These are phyloP conservation scores for Himalopsyche japonica DNA, from an alignment of 2,888 invertebrate genomes.

Conservation along the genomic window DNA sequence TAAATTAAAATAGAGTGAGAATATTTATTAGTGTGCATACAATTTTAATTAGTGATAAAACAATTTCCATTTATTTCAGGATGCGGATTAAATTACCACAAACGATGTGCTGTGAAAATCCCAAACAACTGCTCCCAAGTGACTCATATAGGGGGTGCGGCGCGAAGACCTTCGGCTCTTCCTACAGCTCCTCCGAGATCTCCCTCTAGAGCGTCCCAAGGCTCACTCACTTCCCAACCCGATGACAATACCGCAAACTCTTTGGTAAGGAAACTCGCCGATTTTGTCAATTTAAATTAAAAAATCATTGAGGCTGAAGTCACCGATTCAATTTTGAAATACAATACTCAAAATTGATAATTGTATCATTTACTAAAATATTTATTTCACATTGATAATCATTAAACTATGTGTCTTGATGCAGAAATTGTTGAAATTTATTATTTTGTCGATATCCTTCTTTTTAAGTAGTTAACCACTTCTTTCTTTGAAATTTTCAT, in stretches of 20 bases:
- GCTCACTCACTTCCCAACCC: constrained; percentile 62
- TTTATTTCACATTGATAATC: too few species aligned
- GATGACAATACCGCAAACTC: constrained; percentile 63
- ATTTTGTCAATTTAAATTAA: constrained; percentile 61
- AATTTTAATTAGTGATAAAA: too few species aligned
- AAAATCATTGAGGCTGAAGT: constrained; percentile 41
- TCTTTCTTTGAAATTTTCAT: too few species aligned
- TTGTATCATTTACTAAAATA: too few species aligned
- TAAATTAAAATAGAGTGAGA: too few species aligned
- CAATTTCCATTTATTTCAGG: constrained; percentile 62
- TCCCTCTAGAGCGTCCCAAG: constrained; percentile 75
- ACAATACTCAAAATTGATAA: too few species aligned
- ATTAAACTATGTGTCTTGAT: too few species aligned
- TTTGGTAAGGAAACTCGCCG: constrained; percentile 75
- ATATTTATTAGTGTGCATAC: too few species aligned
- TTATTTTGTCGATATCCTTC: too few species aligned
- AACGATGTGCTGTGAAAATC: constrained; percentile 94
- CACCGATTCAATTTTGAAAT: too few species aligned
- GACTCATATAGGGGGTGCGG: constrained; percentile 47
- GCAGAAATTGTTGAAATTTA: too few species aligned
- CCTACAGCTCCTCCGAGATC: constrained; percentile 61
- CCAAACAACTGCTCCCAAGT: constrained; percentile 91
- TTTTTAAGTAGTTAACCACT: too few species aligned
- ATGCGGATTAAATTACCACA: constrained; percentile 98
- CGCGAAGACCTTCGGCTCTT: constrained; percentile 49